Percentiles rank a stretch among this genome's conserved stretches.
Evolutionary conservation across 2,797 vertebrate genomes (phyloP).

Genomic region (Podarcis lilfordi): DNA sequence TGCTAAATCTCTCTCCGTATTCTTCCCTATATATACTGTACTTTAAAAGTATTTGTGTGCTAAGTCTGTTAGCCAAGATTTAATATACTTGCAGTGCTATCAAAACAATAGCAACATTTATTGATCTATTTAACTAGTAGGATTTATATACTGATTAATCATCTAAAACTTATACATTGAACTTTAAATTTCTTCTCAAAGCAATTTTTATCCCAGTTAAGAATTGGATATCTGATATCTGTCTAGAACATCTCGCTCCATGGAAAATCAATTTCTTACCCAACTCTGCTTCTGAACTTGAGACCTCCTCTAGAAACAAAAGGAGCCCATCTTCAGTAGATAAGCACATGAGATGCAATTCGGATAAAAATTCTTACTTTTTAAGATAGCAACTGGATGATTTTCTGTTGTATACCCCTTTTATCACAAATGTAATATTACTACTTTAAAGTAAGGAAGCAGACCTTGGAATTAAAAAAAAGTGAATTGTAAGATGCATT

Average conservation of each 20-base stretch:
- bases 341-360: neutral
- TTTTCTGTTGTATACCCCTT: neutral
- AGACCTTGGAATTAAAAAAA: neutral
- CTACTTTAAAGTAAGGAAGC: neutral
- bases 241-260: neutral
- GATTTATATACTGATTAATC: neutral
- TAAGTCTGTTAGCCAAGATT: neutral
- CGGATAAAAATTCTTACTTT: neutral
- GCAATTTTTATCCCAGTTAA: neutral
- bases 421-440: neutral
- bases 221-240: neutral
- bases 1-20: neutral
- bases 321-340: neutral
- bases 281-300: neutral
- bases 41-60: neutral
- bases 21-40: neutral
- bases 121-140: too few species aligned
- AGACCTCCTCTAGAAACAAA: neutral
- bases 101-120: neutral
- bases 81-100: neutral
- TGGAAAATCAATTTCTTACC: neutral
- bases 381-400: neutral
- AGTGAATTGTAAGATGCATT: neutral
- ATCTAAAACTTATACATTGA: neutral
- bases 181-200: neutral